phyloP scores from a whole-genome alignment of 2,113 vertebrate species.

The Galeopterus variegatus region DNA sequence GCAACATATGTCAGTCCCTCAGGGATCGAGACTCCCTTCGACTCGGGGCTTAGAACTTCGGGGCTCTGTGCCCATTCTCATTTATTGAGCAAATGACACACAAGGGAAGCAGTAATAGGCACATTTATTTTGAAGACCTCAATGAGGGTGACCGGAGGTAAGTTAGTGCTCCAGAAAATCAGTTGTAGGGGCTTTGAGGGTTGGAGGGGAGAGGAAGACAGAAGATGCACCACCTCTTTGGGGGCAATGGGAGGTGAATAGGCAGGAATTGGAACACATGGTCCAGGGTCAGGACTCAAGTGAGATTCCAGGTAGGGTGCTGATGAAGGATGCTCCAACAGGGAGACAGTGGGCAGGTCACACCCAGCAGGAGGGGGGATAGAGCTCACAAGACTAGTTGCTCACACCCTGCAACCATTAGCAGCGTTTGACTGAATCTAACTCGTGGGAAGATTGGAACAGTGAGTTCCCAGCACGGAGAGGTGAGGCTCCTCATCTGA shows the following conservation, averaged over 20 bases:
- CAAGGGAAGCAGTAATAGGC: conserved; percentile 24
- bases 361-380: background rate
- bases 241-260: background rate
- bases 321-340: background rate
- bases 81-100: conserved; percentile 62
- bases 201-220: background rate
- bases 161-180: conserved; percentile 42
- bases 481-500: conserved; percentile 38
- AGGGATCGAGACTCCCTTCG: conserved; percentile 65
- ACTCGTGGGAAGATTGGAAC: background rate
- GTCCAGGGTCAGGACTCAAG: background rate
- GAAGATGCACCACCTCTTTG: background rate
- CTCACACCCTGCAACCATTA: conserved; percentile 62
- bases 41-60: conserved; percentile 48
- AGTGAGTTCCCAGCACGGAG: background rate
- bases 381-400: conserved; percentile 21
- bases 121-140: background rate
- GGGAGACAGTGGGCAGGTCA: background rate
- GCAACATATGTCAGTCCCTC: conserved; percentile 11
- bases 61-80: background rate
- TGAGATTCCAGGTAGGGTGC: background rate
- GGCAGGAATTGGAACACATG: conserved; percentile 24
- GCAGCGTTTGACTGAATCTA: background rate
- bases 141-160: conserved; percentile 31
- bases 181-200: too few relatives aligned